These are phyloP conservation scores for Odontocerum albicorne DNA, from an alignment of 2,888 invertebrate species.

Conservation along the genomic window DNA sequence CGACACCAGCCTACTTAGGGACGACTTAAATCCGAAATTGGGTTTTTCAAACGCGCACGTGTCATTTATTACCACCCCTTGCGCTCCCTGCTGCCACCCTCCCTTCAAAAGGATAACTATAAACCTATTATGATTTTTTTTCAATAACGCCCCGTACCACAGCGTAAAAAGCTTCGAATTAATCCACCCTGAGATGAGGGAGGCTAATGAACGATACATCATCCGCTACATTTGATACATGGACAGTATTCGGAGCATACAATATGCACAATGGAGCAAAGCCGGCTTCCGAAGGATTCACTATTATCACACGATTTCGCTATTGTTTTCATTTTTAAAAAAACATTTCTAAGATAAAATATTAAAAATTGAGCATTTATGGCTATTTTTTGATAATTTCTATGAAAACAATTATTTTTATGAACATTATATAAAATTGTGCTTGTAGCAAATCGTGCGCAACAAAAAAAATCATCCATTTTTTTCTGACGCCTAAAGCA, in stretches of 20 bases:
- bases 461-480: too few species aligned
- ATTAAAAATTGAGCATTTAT: too few species aligned
- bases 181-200: constrained; percentile 28
- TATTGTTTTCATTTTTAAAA: too few species aligned
- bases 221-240: constrained; percentile 34
- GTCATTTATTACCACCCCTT: constrained; percentile 60
- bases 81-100: constrained; percentile 12
- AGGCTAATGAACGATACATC: constrained; percentile 36
- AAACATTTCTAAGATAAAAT: too few species aligned
- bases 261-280: neutral
- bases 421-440: too few species aligned
- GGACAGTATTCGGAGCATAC: constrained; percentile 10
- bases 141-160: constrained; percentile 34
- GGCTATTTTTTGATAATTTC: too few species aligned
- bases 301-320: too few species aligned
- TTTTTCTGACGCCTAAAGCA: too few species aligned
- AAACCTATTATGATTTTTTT: constrained; percentile 37
- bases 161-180: constrained; percentile 33
- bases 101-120: constrained; percentile 32
- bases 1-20: constrained; percentile 53
- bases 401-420: too few species aligned
- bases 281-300: too few species aligned
- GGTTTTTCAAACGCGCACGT: constrained; percentile 63
- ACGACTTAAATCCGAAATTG: constrained; percentile 64
- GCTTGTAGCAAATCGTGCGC: too few species aligned